phyloP scores from a whole-genome alignment of 1,140 invertebrate genomes.

The Euura lappo region DNA sequence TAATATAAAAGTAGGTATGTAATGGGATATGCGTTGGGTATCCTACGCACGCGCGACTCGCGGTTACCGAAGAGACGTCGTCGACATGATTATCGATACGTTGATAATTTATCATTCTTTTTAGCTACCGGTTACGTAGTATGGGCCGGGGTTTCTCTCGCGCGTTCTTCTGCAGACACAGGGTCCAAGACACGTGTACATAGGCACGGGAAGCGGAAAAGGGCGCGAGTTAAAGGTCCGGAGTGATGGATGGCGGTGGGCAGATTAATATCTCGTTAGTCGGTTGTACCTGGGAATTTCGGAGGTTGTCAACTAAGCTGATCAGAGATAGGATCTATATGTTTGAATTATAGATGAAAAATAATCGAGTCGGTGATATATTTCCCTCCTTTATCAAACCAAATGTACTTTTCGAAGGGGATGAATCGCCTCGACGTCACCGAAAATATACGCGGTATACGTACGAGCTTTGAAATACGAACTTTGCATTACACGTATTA shows the following conservation, averaged over 20 bases:
- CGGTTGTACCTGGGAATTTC: not conserved
- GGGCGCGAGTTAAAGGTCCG: not conserved
- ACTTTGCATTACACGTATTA: not conserved
- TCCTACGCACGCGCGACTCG: conserved; percentile 1
- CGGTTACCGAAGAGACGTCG: not conserved
- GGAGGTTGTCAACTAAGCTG: not conserved
- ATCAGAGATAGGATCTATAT: not conserved
- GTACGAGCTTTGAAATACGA: not conserved
- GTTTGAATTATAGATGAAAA: conserved; percentile 1
- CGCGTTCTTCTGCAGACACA: not conserved
- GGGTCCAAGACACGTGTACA: not conserved
- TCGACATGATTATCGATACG: conserved; percentile 7
- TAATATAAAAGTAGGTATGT: not conserved
- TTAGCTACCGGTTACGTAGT: conserved; percentile 1
- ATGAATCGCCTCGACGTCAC: not conserved
- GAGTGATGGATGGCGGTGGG: not conserved
- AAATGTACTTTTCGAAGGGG: not conserved
- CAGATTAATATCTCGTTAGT: conserved; percentile 5
- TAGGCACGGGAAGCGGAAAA: not conserved
- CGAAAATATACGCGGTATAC: not conserved
- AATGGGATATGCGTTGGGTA: not conserved
- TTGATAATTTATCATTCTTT: conserved; percentile 7
- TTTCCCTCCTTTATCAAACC: not conserved
- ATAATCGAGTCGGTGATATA: not conserved
- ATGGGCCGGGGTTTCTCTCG: not conserved